Base-by-base conservation (phyloP, 2,888 invertebrate species). In the Parnassius smintheus region DNA sequence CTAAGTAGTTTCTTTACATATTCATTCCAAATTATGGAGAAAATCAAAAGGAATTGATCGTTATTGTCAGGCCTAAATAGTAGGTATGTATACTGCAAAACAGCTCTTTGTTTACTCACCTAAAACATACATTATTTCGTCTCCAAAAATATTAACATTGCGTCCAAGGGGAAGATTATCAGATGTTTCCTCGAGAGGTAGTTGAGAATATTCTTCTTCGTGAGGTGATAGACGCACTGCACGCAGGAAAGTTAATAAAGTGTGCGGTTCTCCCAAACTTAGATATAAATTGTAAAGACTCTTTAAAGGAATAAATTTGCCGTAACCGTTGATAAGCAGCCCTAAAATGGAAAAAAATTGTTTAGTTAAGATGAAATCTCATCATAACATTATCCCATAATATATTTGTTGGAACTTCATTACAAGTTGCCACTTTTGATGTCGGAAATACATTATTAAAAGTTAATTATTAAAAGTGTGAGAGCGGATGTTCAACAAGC, bases 211-310 rank as follows among this genome's bases (percentile, higher is more conserved):
- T 7, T 79, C 73, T 7, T 68, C 51, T 60, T 72, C 69, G 65
- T 88, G 78, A 2, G 82, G 74, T 2, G 83, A 74, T 11, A 71
- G 72, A 10, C 83, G 84, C 35, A 82, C 75, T 1, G 85, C 82
- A 61, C 78, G 74, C 4, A 93, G 70, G 65, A 91, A 86, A 35
- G 74, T 72, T 12, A 86, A 83, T 12, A 88, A 82, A 0, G 92
- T 86, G 65, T 88, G 90, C 0, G 92, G 92, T 66, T 92, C 91
- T 11, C 92, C 92, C 49, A 93, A 70, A 42, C 71, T 72, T 63
- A 76, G 75, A 75, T 92, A 93, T 49, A 93, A 73, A 51, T 78
- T 70, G 68, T 93, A 93, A 10, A 87, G 72, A 2, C 77, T 81
- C 69, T 82, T 82, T 56, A 93, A 72, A 1, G 93, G 92, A 22